phyloP scores from a whole-genome alignment of 2,888 invertebrate species.

The Tachina lurida region DNA sequence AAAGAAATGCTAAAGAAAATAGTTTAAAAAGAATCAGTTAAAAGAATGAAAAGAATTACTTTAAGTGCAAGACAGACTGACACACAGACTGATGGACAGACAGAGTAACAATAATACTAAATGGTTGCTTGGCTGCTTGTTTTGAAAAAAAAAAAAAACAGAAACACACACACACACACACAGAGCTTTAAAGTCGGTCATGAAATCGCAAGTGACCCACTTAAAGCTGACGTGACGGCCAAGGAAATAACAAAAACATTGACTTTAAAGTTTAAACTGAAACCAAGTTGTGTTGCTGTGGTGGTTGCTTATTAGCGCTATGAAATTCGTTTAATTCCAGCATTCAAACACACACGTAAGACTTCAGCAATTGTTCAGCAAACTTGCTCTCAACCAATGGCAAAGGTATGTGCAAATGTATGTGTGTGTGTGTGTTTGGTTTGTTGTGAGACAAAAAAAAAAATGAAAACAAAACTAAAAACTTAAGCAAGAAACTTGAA shows the following conservation, averaged over 20 bases:
- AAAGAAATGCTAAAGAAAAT: conserved; percentile 40
- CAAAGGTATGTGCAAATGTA: neutral
- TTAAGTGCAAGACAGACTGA: conserved; percentile 21
- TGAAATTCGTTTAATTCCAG: conserved; percentile 49
- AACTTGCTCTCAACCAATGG: conserved; percentile 33
- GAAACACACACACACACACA: conserved; percentile 31
- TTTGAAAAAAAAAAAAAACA: neutral
- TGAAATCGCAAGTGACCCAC: conserved; percentile 83
- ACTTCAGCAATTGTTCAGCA: conserved; percentile 17
- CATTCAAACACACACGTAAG: neutral
- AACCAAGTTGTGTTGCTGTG: conserved; percentile 18
- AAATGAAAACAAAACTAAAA: conserved; percentile 43
- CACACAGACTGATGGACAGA: conserved; percentile 10
- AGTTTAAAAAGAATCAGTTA: conserved; percentile 32
- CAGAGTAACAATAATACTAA: conserved; percentile 25
- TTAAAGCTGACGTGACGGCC: conserved; percentile 73
- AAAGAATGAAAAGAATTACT: conserved; percentile 40
- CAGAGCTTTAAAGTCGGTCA: conserved; percentile 78
- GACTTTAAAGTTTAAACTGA: conserved; percentile 31
- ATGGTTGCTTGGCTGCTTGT: conserved; percentile 33
- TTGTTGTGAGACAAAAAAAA: conserved; percentile 25
- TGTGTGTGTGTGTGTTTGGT: neutral
- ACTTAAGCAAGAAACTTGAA: conserved; percentile 54
- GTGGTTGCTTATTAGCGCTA: conserved; percentile 14
- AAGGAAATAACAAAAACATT: conserved; percentile 66